Percentiles rank a stretch among this genome's conserved stretches.
Conservation (phyloP, 1,140 invertebrate species). For the Pinna nobilis region DNA sequence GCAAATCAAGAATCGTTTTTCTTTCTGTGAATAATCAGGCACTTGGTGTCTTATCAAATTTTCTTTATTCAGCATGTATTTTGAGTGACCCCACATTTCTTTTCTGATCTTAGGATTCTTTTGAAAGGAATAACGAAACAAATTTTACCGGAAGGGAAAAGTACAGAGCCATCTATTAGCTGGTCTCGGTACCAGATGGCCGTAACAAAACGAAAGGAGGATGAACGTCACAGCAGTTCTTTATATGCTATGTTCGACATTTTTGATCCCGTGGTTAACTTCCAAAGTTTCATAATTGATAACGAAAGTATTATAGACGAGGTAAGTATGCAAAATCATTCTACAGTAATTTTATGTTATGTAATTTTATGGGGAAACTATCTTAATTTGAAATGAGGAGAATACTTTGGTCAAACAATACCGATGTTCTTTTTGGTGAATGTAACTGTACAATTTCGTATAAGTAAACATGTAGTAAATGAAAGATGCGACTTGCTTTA, state of each 20-base stretch:
- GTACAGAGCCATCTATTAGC: conserved; percentile 50
- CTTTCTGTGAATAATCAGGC: too few relatives aligned
- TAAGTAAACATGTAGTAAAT: too few relatives aligned
- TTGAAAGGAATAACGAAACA: conserved; percentile 52
- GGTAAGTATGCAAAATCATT: conserved; percentile 55
- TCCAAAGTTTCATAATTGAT: conserved; percentile 58
- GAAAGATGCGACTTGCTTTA: too few relatives aligned
- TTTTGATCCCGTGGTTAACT: conserved; percentile 59
- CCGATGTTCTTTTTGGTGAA: too few relatives aligned
- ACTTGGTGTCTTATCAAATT: too few relatives aligned
- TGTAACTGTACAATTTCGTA: too few relatives aligned
- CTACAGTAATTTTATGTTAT: conserved; percentile 1
- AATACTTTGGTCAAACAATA: too few relatives aligned
- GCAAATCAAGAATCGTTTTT: too few relatives aligned
- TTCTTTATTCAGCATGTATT: too few relatives aligned
- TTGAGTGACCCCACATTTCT: too few relatives aligned
- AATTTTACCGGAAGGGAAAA: conserved; percentile 42
- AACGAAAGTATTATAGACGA: conserved; percentile 62
- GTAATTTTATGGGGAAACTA: too few relatives aligned
- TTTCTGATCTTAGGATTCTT: too few relatives aligned
- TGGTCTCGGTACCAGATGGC: conserved; percentile 62
- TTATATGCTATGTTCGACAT: conserved; percentile 64
- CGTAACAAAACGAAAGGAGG: conserved; percentile 63
- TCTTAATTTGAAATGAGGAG: not conserved
- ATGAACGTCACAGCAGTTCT: conserved; percentile 60